Evolutionary conservation across 2,888 invertebrate genomes (phyloP), one percentile per base, ranked within the genome.

Genomic region (Euphydryas editha): DNA sequence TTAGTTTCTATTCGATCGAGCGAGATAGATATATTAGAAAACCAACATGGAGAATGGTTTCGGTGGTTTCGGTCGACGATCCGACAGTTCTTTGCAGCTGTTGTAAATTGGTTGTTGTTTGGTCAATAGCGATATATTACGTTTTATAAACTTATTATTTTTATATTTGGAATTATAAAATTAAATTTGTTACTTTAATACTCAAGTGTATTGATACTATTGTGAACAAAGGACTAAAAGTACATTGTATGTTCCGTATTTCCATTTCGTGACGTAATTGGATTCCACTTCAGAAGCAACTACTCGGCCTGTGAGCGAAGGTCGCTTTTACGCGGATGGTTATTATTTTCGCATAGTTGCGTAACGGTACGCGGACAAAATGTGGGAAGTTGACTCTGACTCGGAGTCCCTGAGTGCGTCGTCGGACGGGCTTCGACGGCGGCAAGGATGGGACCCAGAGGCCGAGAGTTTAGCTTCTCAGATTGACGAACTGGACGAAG

Each of bases 401-500:
- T 80, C 84, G 68, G 89, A 87, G 74, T 90, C 90, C 75, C 87
- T 82, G 73, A 89, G 90, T 77, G 81, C 81, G 77, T 92, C 92
- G 67, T 92, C 88, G 78, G 93, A 92, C 77, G 93, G 93, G 70
- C 80, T 93, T 77, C 91, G 93, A 69, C 86, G 88, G 68, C 90
- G 93, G 62, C 92, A 90, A 80, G 87, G 89, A 87, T 93, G 93
- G 93, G 93, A 92, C 69, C 91, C 90, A 78, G 92, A 92, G 72
- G 88, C 76, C 68, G 93, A 90, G 76, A 93, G 92, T 74, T 78
- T 93, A 63, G 86, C 89, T 46, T 92, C 92, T 59, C 91, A 92
- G 62, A 85, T 93, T 86, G 93, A 93, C 80, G 93, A 93, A 70
- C 81, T 93, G 42, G 92, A 93, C 79, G 92, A 93, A 81, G 94